Evolutionary conservation across 2,888 invertebrate genomes (phyloP), one percentile per base, ranked within the genome.

Genomic region (Campoletis raptor): DNA sequence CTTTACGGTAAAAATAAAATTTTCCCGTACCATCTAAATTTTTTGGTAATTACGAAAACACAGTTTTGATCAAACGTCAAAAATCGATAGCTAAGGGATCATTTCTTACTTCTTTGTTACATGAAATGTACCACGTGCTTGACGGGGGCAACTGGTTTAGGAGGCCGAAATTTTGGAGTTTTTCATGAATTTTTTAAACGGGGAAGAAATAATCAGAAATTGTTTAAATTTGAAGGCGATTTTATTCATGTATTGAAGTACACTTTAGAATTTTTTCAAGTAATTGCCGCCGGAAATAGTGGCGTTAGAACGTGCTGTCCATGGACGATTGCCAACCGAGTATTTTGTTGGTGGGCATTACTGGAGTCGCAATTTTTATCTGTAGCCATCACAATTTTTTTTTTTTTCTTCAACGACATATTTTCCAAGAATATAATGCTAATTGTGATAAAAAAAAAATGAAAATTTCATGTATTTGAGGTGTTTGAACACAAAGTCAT

Each of bases 401-500:
- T 61, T 81, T 54, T 15, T 81, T 76, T n/a, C n/a, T n/a, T n/a
- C n/a, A 45, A 37, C n/a, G 64, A 82, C 67, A 82, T 82, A 77
- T 82, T 82, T 77, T 24, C 82, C 77, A 82, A 82, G 77, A 82
- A 82, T 79, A 83, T 83, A 52, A 79, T 79, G 72, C 66, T 64
- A 30, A 83, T 21, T 83, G 10, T 73, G 79, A n/a, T 42, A 21
- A 7, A 83, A 73, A 83, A 42, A 79, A 52, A 40, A 70, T 77
- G 69, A 78, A 78, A 83, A 57, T 74, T 74, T 57, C 37, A 73
- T 73, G n/a, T 74, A 21, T 74, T 74, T 24, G 40, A 57, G 40
- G 80, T 74, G 80, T 84, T 84, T 73, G 73, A 84, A 84, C 12
- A 82, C 42, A 85, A 85, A 73, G 72, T 73, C 24, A 82, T 77